Evolutionary conservation across 2,797 vertebrate species (phyloP).

Genomic region (Scomberomorus guttatus): DNA sequence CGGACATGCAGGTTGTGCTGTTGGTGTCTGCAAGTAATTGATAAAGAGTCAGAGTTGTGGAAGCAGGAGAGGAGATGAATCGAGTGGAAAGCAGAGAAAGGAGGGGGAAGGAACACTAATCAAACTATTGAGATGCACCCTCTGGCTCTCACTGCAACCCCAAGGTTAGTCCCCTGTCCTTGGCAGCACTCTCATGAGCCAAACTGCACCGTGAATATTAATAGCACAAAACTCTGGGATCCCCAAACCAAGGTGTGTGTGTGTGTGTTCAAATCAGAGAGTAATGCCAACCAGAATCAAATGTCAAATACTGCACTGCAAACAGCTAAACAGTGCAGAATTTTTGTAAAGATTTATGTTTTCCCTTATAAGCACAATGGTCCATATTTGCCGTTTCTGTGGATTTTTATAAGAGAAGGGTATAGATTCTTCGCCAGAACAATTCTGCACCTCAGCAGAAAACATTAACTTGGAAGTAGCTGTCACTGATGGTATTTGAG

Average conservation of each 20-base stretch:
- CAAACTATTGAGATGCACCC: constrained; percentile 52
- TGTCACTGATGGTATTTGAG: constrained; percentile 49
- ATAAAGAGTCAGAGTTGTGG: constrained; percentile 41
- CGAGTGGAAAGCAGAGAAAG: not conserved
- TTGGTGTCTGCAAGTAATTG: constrained; percentile 47
- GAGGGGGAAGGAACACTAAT: constrained; percentile 9
- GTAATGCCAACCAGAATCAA: constrained; percentile 26
- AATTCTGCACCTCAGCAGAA: constrained; percentile 53
- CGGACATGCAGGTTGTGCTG: constrained; percentile 34
- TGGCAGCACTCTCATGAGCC: constrained; percentile 66
- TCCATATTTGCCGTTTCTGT: constrained; percentile 21
- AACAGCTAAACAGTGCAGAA: not conserved
- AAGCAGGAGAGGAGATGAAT: constrained; percentile 19
- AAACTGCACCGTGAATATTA: constrained; percentile 73
- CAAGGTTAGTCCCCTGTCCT: constrained; percentile 75
- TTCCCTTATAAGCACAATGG: not conserved
- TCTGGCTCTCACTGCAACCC: constrained; percentile 57
- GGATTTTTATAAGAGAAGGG: not conserved
- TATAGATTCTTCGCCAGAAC: constrained; percentile 28
- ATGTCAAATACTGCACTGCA: constrained; percentile 11
- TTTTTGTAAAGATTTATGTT: constrained; percentile 3
- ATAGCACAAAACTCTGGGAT: constrained; percentile 57
- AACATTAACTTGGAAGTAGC: constrained; percentile 55
- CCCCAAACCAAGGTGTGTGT: constrained; percentile 41
- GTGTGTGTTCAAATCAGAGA: constrained; percentile 17